phyloP scores from a whole-genome alignment of 1,140 invertebrate species.

The Bombus fervidus region DNA sequence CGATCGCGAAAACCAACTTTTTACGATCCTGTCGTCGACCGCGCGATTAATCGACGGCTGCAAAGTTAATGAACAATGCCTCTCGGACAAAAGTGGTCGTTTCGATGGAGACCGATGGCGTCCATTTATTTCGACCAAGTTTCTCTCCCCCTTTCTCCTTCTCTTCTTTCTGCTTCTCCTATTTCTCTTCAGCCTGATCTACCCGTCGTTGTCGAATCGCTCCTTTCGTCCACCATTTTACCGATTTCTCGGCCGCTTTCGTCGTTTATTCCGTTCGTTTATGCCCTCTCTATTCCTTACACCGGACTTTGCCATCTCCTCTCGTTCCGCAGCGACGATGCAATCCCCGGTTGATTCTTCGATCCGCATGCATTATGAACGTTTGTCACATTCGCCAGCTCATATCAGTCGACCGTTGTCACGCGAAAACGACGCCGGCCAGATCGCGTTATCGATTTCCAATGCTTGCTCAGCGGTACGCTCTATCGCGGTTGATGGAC shows the following conservation, averaged over 20 bases:
- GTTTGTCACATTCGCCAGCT: constrained; percentile 62
- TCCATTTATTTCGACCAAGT: constrained; percentile 51
- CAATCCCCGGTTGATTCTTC: background rate
- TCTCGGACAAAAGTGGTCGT: constrained; percentile 51
- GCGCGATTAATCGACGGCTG: constrained; percentile 56
- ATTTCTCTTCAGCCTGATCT: background rate
- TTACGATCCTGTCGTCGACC: constrained; percentile 24
- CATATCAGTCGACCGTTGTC: constrained; percentile 61
- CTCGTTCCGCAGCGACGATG: background rate
- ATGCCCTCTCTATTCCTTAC: too few species aligned
- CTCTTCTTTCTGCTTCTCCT: background rate
- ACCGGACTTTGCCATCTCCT: background rate
- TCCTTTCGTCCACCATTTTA: background rate
- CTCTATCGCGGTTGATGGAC: constrained; percentile 31
- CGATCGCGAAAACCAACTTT: constrained; percentile 40
- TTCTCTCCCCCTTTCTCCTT: too few species aligned
- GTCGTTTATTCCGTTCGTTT: background rate
- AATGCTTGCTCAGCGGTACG: constrained; percentile 55
- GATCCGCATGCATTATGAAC: constrained; percentile 59
- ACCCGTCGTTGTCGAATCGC: background rate
- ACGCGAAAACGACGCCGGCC: constrained; percentile 52
- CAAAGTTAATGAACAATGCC: constrained; percentile 64
- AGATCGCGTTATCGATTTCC: constrained; percentile 67
- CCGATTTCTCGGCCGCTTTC: background rate
- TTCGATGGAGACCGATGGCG: constrained; percentile 56